Evolutionary conservation across 2,888 invertebrate species (phyloP).

Genomic region (Yponomeuta cagnagella): DNA sequence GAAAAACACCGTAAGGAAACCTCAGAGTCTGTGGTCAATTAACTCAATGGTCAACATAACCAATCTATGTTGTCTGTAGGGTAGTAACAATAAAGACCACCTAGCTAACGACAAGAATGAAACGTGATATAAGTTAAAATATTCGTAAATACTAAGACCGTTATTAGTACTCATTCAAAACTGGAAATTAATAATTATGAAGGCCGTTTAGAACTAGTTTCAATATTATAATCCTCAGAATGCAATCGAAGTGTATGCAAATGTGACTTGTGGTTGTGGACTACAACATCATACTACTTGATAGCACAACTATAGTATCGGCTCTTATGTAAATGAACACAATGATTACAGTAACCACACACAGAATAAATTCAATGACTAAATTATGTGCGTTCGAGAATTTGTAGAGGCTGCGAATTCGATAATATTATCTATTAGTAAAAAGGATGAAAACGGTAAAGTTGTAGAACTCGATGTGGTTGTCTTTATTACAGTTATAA

Average conservation of each 20-base stretch:
- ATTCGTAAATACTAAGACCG: neutral
- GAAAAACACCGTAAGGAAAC: too few relatives aligned
- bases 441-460: too few relatives aligned
- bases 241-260: neutral
- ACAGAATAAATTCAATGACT: neutral
- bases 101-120: neutral
- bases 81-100: neutral
- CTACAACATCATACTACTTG: neutral
- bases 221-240: neutral
- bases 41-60: too few relatives aligned
- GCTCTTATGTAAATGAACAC: neutral
- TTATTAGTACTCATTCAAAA: neutral
- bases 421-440: neutral
- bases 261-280: neutral
- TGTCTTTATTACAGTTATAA: too few relatives aligned
- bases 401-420: neutral
- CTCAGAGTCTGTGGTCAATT: too few relatives aligned
- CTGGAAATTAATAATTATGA: constrained; percentile 1
- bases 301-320: neutral
- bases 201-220: neutral
- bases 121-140: neutral
- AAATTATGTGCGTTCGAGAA: neutral
- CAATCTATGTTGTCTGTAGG: too few relatives aligned
- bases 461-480: too few relatives aligned
- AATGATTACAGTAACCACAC: neutral